Percentiles rank a stretch among this genome's conserved stretches.
phyloP scores from a whole-genome alignment of 2,888 invertebrate species.

The Diplazon laetatorius region DNA sequence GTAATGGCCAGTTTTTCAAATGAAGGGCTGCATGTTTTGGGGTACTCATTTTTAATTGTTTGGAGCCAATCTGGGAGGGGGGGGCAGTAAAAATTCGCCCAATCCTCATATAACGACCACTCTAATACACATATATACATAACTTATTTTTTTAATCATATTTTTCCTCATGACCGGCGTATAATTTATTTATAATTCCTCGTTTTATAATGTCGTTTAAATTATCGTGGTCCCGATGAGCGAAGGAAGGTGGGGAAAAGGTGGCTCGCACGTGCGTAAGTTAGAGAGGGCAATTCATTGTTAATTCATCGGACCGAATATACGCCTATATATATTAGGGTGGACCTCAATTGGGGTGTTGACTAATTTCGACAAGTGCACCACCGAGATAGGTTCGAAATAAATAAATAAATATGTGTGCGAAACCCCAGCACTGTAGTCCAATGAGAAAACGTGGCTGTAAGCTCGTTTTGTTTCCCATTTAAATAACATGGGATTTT shows the following conservation, averaged over 20 bases:
- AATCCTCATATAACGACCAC: neutral
- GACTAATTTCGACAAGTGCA: too few species aligned
- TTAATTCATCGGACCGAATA: slow-evolving; percentile 38
- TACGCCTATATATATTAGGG: too few species aligned
- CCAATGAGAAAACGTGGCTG: too few species aligned
- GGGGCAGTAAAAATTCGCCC: neutral
- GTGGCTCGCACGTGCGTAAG: slow-evolving; percentile 31
- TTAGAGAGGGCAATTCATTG: slow-evolving; percentile 42
- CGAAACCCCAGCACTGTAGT: too few species aligned
- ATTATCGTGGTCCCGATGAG: neutral
- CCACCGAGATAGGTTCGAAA: too few species aligned
- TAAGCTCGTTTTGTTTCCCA: too few species aligned
- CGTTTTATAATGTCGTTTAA: slow-evolving; percentile 10
- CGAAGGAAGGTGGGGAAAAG: slow-evolving; percentile 7
- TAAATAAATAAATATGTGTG: too few species aligned
- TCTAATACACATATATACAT: neutral
- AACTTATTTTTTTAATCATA: neutral
- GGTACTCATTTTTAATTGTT: neutral
- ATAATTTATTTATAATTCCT: slow-evolving; percentile 34
- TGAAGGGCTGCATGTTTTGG: neutral
- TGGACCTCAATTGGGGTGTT: too few species aligned
- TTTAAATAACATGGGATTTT: too few species aligned
- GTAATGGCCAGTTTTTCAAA: too few species aligned
- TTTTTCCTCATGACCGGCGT: neutral
- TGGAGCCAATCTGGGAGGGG: neutral